Evolutionary conservation across 2,113 vertebrate genomes (phyloP), one percentile per base, ranked within the genome.

Genomic region (Muntiacus muntjak): DNA sequence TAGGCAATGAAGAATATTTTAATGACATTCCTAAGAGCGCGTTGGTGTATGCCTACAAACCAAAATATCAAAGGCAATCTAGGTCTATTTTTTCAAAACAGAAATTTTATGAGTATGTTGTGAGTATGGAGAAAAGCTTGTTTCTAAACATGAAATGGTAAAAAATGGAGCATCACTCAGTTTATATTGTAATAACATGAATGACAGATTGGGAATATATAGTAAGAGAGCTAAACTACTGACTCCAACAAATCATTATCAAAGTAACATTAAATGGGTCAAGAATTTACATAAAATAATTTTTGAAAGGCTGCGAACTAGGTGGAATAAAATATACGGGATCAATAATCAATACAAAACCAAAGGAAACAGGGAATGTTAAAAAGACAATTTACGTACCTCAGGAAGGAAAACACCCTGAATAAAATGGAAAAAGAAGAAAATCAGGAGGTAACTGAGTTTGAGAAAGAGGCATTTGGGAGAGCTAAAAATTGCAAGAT

Each of bases 371-470:
- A 14, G 26, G 23, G 33, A 82, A 96, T 87, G 87, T 36, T 8
- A 84, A 94, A 97, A 83, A 21, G 16, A 95, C 52, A 94, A 95
- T 95, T 76, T 86, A 96, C 45, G 47, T 45, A 7, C 7, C 62
- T 58, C 60, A 47, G 82, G 62, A 91, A 76, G 4, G 3, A 97
- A 86, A 76, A 26, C 45, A 94, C 9, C 54, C 81, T 87, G 62
- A 95, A n/a, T 54, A 97, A 97, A 98, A n/a, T 33, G n/a, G 91
- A 94, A 90, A 84, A 85, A 83, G 26, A 98, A 98, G 60, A 21
- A 97, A 71, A 50, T 89, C 21, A 94, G 97, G 92, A 97, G 94
- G 17, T 84, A 97, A 95, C 87, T 33, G 57, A 94, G 57, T 93
- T 62, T 57, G 43, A 97, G 76, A 87, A 95, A 89, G 81, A 95